phyloP scores from a whole-genome alignment of 2,113 vertebrate genomes.

The Amphilophus citrinellus region DNA sequence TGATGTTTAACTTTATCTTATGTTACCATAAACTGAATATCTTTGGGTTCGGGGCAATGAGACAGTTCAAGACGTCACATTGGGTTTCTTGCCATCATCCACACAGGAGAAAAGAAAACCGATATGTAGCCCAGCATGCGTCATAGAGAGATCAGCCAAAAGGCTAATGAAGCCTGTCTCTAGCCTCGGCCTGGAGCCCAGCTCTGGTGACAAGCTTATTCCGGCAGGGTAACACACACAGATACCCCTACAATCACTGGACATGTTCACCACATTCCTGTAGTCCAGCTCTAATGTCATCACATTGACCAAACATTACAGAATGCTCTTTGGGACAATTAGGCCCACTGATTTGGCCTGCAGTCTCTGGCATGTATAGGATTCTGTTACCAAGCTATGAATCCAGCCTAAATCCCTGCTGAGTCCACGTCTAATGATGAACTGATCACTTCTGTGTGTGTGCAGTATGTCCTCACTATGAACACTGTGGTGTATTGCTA shows the following conservation, averaged over 20 bases:
- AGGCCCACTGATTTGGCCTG: constrained; percentile 50
- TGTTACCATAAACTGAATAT: constrained; percentile 19
- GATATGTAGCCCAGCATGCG: constrained; percentile 43
- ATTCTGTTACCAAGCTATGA: constrained; percentile 29
- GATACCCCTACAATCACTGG: constrained; percentile 69
- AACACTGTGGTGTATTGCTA: constrained; percentile 8
- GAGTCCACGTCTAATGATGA: constrained; percentile 8
- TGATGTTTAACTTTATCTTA: constrained; percentile 2
- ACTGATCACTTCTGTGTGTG: constrained; percentile 36
- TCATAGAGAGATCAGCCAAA: constrained; percentile 58
- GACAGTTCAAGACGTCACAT: background rate
- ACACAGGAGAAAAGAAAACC: constrained; percentile 50
- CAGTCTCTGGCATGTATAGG: constrained; percentile 41
- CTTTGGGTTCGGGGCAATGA: background rate
- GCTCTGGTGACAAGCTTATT: constrained; percentile 66
- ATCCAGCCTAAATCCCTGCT: constrained; percentile 31
- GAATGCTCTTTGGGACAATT: constrained; percentile 38
- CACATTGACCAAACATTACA: constrained; percentile 64
- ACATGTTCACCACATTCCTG: constrained; percentile 62
- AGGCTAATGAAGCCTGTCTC: constrained; percentile 60
- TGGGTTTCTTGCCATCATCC: constrained; percentile 41
- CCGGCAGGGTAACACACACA: constrained; percentile 45
- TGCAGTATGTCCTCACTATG: constrained; percentile 46
- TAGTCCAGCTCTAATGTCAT: constrained; percentile 59
- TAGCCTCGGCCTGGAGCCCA: constrained; percentile 41